Evolutionary conservation across 1,140 invertebrate genomes (phyloP).

Genomic region (Bactericera cockerelli): DNA sequence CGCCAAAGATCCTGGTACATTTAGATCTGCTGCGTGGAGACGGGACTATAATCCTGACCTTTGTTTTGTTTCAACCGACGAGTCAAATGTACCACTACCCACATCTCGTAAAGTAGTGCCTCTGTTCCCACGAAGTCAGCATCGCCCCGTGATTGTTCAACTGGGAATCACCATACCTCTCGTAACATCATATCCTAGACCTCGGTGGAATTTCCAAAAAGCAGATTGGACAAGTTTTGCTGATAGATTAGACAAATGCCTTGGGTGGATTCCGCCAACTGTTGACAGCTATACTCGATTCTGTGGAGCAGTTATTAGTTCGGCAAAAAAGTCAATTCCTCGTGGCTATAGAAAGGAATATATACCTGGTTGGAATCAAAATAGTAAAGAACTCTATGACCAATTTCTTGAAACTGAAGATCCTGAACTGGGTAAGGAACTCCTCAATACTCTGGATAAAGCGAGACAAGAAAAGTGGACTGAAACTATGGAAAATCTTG

Average conservation of each 20-base stretch:
- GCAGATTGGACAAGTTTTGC: constrained; percentile 8
- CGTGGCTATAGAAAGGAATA: constrained; percentile 15
- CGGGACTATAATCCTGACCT: constrained; percentile 9
- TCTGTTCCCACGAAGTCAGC: constrained; percentile 11
- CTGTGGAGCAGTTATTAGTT: background rate
- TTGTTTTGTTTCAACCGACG: constrained; percentile 7
- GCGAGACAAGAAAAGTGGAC: constrained; percentile 10
- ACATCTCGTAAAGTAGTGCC: background rate
- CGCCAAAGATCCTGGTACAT: constrained; percentile 13
- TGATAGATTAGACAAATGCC: constrained; percentile 7
- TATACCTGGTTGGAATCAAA: constrained; percentile 14
- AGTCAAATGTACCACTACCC: background rate
- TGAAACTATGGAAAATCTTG: constrained; percentile 12
- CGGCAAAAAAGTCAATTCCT: constrained; percentile 13
- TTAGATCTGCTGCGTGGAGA: constrained; percentile 14
- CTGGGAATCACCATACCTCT: constrained; percentile 9
- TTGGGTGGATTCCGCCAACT: constrained; percentile 11
- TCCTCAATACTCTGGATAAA: constrained; percentile 8
- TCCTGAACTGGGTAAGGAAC: constrained; percentile 6
- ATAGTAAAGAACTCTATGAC: constrained; percentile 10
- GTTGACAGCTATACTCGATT: constrained; percentile 10
- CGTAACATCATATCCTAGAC: constrained; percentile 4
- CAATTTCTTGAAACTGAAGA: constrained; percentile 12
- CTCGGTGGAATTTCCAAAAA: constrained; percentile 15
- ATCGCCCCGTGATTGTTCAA: constrained; percentile 11